Evolutionary conservation across 2,888 invertebrate genomes (phyloP).

Genomic region (Melinaea marsaeus): DNA sequence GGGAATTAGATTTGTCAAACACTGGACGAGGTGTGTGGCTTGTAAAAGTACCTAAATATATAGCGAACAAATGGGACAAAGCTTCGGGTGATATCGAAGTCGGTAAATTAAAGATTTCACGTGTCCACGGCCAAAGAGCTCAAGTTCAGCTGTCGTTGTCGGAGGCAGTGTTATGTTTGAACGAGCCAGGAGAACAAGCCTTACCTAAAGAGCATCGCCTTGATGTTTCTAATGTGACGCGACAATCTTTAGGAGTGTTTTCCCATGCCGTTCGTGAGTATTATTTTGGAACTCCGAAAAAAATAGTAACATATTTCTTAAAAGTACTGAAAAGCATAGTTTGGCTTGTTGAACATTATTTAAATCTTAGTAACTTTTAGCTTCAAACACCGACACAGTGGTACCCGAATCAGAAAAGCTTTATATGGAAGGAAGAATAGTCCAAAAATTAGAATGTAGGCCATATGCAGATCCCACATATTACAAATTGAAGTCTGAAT

Average conservation of each 20-base stretch:
- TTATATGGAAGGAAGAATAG: constrained; percentile 94
- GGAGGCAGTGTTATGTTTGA: constrained; percentile 86
- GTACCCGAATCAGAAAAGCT: constrained; percentile 89
- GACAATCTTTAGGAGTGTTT: constrained; percentile 95
- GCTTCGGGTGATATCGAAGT: constrained; percentile 94
- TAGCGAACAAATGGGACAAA: constrained; percentile 96
- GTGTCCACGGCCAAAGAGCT: constrained; percentile 87
- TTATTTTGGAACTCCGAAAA: constrained; percentile 4
- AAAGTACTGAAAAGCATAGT: no score
- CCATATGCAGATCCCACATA: constrained; percentile 93
- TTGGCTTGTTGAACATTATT: not conserved
- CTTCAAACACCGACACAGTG: constrained; percentile 80
- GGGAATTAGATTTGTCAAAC: constrained; percentile 91
- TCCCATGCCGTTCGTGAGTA: constrained; percentile 88
- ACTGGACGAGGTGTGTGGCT: constrained; percentile 96
- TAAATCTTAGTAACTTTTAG: constrained; percentile 50
- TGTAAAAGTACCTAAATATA: constrained; percentile 97
- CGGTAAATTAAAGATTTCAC: constrained; percentile 92
- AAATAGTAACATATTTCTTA: not conserved
- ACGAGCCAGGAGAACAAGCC: constrained; percentile 86
- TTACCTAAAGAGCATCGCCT: constrained; percentile 95
- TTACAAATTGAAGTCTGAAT: constrained; percentile 92
- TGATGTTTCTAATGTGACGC: constrained; percentile 92
- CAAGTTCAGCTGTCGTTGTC: constrained; percentile 92
- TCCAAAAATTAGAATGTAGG: constrained; percentile 96